Evolutionary conservation across 2,113 vertebrate species (phyloP), one percentile per base, ranked within the genome.

Genomic region (Hippocampus mohnikei): DNA sequence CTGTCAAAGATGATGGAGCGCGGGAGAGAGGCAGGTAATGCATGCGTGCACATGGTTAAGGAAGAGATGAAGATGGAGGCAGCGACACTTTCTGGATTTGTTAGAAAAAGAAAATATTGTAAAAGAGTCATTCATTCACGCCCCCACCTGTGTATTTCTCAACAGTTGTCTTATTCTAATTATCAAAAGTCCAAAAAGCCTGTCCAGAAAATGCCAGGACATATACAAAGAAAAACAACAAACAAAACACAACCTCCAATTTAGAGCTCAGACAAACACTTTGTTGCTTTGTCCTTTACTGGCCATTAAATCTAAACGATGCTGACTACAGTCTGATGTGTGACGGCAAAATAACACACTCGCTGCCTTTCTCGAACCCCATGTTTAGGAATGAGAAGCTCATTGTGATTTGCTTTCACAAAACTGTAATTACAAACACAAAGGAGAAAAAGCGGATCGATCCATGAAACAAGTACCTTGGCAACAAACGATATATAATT

Each of bases 231-330:
- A 61, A 40, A 33, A 33, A 59, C 64, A 33, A 67, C 46, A 67
- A 37, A 15, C 55, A 25, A 61, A 42, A 62, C 15, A 66, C 72
- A 48, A 59, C 25, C 42, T 60, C 27, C 58, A 50, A 61, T 46
- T 55, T 37, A 65, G 40, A 25, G 60, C 73, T 69, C 64, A 61
- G 56, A 73, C 79, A 71, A 21, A 66, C 62, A 65, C 66, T 81
- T 84, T 87, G 79, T 75, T 79, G 73, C 73, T 55, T 50, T 85
- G 87, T 86, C 87, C 88, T 89, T 85, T 89, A 87, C 81, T 82
- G 80, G 69, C 81, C 77, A 87, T 90, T 88, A 80, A 82, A 85
- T 81, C 83, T 65, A 74, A 88, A 83, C 80, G 75, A 74, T 7
- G 63, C 70, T 88, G 80, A 77, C 81, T 66, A 80, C 59, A 81